Evolutionary conservation across 1,140 invertebrate species (phyloP).

Genomic region (Brachystomella parvula): DNA sequence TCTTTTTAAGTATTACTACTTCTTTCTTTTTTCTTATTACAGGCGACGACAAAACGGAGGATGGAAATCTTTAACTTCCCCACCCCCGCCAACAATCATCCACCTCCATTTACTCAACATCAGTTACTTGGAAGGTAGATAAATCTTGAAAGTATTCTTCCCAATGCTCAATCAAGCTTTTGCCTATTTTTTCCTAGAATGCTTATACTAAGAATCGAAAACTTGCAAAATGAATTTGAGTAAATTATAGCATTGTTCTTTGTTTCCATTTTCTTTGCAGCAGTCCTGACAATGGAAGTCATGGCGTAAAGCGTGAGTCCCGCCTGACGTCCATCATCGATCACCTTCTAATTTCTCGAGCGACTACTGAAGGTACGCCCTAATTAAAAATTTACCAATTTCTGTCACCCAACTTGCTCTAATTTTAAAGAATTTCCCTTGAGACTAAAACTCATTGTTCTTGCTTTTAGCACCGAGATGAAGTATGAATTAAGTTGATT

Average conservation of each 20-base stretch:
- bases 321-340: conserved; percentile 18
- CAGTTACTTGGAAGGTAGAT: too few relatives aligned
- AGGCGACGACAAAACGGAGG: background rate
- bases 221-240: background rate
- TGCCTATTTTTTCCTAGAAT: background rate
- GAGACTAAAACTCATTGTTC: too few relatives aligned
- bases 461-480: too few relatives aligned
- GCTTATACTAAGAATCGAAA: too few relatives aligned
- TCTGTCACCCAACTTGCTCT: background rate
- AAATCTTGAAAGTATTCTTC: too few relatives aligned
- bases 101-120: background rate
- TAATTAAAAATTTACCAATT: background rate
- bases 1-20: background rate
- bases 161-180: too few relatives aligned
- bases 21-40: background rate
- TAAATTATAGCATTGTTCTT: background rate
- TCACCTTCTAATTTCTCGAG: conserved; percentile 5
- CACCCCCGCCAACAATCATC: background rate
- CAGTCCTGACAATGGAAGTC: background rate
- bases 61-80: too few relatives aligned
- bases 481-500: too few relatives aligned
- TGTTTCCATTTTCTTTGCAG: background rate
- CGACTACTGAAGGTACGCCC: conserved; percentile 7
- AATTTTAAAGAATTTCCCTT: too few relatives aligned
- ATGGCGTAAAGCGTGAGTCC: conserved; percentile 14